Base-by-base conservation (phyloP, 1,140 invertebrate species). In the Brachionus angularis region DNA sequence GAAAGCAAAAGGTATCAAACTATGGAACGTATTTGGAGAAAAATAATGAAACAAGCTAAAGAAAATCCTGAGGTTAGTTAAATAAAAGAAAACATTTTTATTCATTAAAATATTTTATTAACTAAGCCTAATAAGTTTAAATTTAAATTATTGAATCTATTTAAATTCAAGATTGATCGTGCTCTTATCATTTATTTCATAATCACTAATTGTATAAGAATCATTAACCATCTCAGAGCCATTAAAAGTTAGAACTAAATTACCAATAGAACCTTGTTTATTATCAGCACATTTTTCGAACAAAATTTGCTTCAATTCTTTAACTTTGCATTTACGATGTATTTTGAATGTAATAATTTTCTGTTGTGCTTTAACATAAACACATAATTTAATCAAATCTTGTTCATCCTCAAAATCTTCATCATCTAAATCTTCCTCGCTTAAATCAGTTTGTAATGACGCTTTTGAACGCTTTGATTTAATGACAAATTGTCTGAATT, bases 1-100 rank as follows among this genome's bases (percentile, higher is more conserved):
- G 88, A 89, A 78, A 85, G 86, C n/a, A 89, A 89, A 77, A 86
- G 89, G 67, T 90, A 88, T 74, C 85, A 85, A 31, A 87, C 86
- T 3, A 88, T 89, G 86, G 87, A 89, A 74, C 82, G 88, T 42
- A 87, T 86, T 61, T 90, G 88, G 88, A 83, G 85, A 42, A 81
- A 88, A 72, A 86, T 89, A 25, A 89, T 89, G 87, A 85, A 86
- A 69, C 81, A 83, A 2, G 88, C 88, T 1, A 79, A 82, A 34
- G 87, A 87, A 18, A 85, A 85, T 77, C 87, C 87, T 36, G 84
- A 86, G 79, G 87, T 88, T 77, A 72, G 34, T n/a, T n/a, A n/a
- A n/a, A n/a, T n/a, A n/a, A n/a, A n/a, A n/a, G n/a, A n/a, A n/a
- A n/a, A n/a, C n/a, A 10, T 53, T 55, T 31, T 47, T 71, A 21